phyloP scores from a whole-genome alignment of 2,797 vertebrate genomes.

The Dryobates pubescens region DNA sequence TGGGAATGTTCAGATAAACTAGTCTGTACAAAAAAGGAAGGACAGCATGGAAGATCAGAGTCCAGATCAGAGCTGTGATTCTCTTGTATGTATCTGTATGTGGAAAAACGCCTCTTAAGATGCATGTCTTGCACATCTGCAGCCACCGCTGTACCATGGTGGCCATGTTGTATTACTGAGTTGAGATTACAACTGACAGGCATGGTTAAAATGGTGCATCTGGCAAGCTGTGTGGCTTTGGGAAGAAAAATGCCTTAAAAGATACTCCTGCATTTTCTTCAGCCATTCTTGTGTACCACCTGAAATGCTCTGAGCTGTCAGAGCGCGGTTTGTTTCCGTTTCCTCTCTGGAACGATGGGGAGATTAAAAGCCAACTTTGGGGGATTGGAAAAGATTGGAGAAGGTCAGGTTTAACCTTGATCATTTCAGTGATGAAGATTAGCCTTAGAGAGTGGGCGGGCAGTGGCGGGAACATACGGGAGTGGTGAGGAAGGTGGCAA shows the following conservation, averaged over 20 bases:
- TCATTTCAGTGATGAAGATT: not conserved
- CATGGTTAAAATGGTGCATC: not conserved
- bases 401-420: not conserved
- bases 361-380: fast-evolving
- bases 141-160: not conserved
- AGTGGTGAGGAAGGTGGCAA: not conserved
- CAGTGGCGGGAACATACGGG: not conserved
- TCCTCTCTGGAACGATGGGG: not conserved
- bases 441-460: fast-evolving
- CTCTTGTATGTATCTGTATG: not conserved
- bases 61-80: not conserved
- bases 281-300: fast-evolving
- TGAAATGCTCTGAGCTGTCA: not conserved
- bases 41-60: fast-evolving
- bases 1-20: not conserved
- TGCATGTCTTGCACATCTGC: not conserved
- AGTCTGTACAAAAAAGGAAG: not conserved
- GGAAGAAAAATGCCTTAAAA: not conserved
- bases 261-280: not conserved
- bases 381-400: not conserved
- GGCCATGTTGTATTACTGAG: fast-evolving
- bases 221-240: not conserved
- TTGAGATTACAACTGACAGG: not conserved
- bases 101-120: not conserved
- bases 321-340: not conserved